These are phyloP conservation scores for Allenopithecus nigroviridis DNA, from an alignment of 2,797 vertebrate genomes.

Conservation along the genomic window DNA sequence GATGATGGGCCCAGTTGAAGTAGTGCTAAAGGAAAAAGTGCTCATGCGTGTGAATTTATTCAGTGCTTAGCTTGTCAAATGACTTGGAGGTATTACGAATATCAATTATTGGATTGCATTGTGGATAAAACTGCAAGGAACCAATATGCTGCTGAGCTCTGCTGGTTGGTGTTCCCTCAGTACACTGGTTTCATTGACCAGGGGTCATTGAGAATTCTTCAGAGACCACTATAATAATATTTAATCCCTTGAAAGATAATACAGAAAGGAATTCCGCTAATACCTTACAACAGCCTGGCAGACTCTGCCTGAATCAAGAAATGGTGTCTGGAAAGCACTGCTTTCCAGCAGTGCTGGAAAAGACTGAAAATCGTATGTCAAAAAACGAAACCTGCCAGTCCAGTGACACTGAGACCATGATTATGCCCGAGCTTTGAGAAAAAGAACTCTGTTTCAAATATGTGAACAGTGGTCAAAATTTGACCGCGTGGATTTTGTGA, in stretches of 20 bases:
- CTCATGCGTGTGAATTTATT: neutral
- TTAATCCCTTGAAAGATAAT: constrained; percentile 1
- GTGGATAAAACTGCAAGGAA: neutral
- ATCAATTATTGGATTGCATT: neutral
- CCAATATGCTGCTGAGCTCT: neutral
- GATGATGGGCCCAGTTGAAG: neutral
- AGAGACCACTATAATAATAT: neutral
- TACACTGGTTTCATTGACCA: neutral
- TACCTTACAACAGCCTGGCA: neutral
- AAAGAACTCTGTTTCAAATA: constrained; percentile 83
- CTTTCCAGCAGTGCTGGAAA: neutral
- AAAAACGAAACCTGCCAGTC: constrained; percentile 83
- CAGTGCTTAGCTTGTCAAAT: neutral
- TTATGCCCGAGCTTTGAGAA: constrained; percentile 85
- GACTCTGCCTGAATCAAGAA: neutral
- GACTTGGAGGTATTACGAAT: neutral
- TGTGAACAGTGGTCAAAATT: constrained; percentile 84
- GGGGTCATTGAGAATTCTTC: neutral
- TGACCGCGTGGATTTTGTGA: constrained; percentile 84
- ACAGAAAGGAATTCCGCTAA: neutral
- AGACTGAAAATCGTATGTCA: neutral
- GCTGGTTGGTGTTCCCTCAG: neutral
- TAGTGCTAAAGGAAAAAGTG: neutral
- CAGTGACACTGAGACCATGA: constrained; percentile 82
- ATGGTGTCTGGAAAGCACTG: neutral